These are phyloP conservation scores for Sphaeramia orbicularis DNA, from an alignment of 2,797 vertebrate genomes.

Conservation along the genomic window DNA sequence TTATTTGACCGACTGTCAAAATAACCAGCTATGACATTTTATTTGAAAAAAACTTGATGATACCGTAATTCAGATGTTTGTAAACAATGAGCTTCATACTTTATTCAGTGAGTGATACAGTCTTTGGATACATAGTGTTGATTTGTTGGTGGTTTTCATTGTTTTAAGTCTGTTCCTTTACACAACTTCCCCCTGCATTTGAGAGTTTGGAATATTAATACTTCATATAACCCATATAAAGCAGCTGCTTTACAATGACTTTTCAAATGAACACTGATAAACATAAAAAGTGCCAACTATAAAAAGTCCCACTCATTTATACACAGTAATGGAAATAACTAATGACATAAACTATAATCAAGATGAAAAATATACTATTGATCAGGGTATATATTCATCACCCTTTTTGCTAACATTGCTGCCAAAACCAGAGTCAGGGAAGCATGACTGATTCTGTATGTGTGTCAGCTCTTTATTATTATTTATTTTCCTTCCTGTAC, in stretches of 20 bases:
- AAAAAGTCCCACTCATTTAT: not conserved
- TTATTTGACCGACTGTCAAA: too few species aligned
- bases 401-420: conserved; percentile 2
- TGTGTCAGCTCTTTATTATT: conserved; percentile 6
- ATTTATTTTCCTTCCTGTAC: not conserved
- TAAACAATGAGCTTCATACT: too few species aligned
- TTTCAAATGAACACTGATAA: not conserved
- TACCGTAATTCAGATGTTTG: too few species aligned
- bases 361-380: conserved; percentile 23
- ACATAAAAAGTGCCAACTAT: not conserved
- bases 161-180: too few species aligned
- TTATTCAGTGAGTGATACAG: too few species aligned
- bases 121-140: too few species aligned
- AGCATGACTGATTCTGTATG: not conserved
- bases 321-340: not conserved
- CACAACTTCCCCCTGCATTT: too few species aligned
- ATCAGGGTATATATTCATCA: conserved; percentile 19
- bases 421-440: not conserved
- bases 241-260: not conserved
- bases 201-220: too few species aligned
- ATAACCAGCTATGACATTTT: too few species aligned
- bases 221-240: too few species aligned
- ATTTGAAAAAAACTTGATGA: too few species aligned
- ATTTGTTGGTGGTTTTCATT: too few species aligned
- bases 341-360: conserved; percentile 1